phyloP scores from a whole-genome alignment of 1,140 invertebrate genomes.

The Aradophagus sp. region DNA sequence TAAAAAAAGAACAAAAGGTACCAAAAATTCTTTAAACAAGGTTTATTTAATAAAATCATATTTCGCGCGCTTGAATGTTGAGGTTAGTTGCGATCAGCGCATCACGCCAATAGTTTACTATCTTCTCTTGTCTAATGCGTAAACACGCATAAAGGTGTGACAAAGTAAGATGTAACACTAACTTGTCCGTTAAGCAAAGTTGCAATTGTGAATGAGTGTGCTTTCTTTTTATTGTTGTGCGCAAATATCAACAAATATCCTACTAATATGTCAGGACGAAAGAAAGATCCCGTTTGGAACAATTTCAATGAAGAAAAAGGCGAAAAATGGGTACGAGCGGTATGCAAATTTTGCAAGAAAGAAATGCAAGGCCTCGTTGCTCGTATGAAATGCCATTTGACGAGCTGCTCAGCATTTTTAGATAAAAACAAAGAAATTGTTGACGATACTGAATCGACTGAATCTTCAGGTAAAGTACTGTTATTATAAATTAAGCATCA shows the following conservation, averaged over 20 bases:
- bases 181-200: too few relatives aligned
- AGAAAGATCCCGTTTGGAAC: conserved; percentile 12
- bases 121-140: too few relatives aligned
- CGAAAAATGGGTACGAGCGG: conserved; percentile 4
- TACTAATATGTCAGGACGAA: conserved; percentile 1
- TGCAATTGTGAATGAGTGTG: too few relatives aligned
- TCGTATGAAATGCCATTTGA: conserved; percentile 8
- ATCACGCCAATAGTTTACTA: too few relatives aligned
- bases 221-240: too few relatives aligned
- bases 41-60: too few relatives aligned
- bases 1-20: too few relatives aligned
- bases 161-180: too few relatives aligned
- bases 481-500: background rate
- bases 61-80: too few relatives aligned
- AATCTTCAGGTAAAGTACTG: background rate
- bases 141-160: too few relatives aligned
- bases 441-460: background rate
- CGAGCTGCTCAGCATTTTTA: conserved; percentile 1
- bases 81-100: too few relatives aligned
- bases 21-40: too few relatives aligned
- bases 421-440: background rate
- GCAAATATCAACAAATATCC: background rate
- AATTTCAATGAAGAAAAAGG: conserved; percentile 10
- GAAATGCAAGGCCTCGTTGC: conserved; percentile 21
- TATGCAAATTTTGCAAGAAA: conserved; percentile 13